phyloP scores from a whole-genome alignment of 2,888 invertebrate genomes.

The Andrena bicolor region DNA sequence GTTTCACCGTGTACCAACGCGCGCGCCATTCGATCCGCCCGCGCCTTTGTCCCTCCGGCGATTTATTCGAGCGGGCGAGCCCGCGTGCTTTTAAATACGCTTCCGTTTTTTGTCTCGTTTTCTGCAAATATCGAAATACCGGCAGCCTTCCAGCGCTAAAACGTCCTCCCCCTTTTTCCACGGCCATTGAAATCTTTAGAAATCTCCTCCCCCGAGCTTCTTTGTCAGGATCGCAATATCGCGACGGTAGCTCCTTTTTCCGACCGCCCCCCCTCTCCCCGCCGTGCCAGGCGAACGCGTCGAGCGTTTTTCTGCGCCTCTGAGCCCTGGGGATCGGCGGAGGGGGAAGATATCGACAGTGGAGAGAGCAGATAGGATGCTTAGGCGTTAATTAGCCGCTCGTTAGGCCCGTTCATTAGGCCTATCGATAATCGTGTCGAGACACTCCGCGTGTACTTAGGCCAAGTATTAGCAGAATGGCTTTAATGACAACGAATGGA shows the following conservation, averaged over 20 bases:
- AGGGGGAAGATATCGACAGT: background rate
- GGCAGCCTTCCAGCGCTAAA: slow-evolving; percentile 5
- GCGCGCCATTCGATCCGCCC: slow-evolving; percentile 3
- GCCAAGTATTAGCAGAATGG: background rate
- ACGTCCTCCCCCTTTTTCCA: slow-evolving; percentile 9
- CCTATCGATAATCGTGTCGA: background rate
- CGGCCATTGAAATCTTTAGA: slow-evolving; percentile 37
- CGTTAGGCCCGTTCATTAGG: background rate
- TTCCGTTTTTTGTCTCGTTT: slow-evolving; percentile 31
- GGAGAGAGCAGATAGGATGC: background rate
- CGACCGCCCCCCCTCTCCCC: background rate
- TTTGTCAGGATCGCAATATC: slow-evolving; percentile 27
- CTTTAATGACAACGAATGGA: slow-evolving; percentile 21
- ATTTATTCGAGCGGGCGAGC: slow-evolving; percentile 24
- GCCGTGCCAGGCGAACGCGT: background rate
- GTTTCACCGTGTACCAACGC: slow-evolving; percentile 12
- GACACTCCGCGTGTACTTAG: slow-evolving; percentile 1
- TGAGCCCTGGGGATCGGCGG: background rate
- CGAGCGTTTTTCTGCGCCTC: slow-evolving; percentile 22
- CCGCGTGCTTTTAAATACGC: slow-evolving; percentile 25
- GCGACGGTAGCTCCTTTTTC: background rate
- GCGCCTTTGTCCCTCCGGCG: slow-evolving; percentile 25
- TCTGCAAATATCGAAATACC: slow-evolving; percentile 41
- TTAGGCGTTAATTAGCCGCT: slow-evolving; percentile 11
- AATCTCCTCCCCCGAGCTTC: slow-evolving; percentile 11